Conservation (phyloP, 2,113 vertebrate species). For the Protobothrops mucrosquamatus region DNA sequence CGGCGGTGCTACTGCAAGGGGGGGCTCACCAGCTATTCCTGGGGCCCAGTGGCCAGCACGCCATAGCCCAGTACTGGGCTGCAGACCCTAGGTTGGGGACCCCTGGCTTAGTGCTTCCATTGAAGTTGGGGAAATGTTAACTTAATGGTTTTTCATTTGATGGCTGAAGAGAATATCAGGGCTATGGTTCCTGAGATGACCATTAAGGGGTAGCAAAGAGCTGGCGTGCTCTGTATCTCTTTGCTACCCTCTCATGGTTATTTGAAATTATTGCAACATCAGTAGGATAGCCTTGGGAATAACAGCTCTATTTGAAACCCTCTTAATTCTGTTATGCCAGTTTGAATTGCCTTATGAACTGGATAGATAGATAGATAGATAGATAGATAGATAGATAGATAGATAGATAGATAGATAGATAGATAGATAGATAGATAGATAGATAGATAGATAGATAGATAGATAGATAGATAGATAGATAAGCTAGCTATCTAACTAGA, state of each 20-base stretch:
- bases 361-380: no score
- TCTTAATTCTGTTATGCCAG: slow-evolving; percentile 50
- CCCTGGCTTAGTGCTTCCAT: background rate
- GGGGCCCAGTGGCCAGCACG: no score
- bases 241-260: background rate
- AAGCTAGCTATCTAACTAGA: no score
- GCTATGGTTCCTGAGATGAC: background rate
- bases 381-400: no score
- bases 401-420: no score
- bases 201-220: background rate
- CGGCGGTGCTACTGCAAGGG: no score
- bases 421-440: no score
- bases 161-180: background rate
- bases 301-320: slow-evolving; percentile 51
- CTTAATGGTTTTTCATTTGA: slow-evolving; percentile 28
- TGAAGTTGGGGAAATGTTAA: slow-evolving; percentile 43
- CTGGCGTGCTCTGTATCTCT: background rate
- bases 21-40: no score
- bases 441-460: no score
- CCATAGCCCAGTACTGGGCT: no score
- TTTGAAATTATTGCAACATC: background rate
- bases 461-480: no score
- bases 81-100: no score
- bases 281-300: background rate
- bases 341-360: slow-evolving; percentile 43